Base-by-base conservation (phyloP, 2,888 invertebrate species). In the Euproctis similis region DNA sequence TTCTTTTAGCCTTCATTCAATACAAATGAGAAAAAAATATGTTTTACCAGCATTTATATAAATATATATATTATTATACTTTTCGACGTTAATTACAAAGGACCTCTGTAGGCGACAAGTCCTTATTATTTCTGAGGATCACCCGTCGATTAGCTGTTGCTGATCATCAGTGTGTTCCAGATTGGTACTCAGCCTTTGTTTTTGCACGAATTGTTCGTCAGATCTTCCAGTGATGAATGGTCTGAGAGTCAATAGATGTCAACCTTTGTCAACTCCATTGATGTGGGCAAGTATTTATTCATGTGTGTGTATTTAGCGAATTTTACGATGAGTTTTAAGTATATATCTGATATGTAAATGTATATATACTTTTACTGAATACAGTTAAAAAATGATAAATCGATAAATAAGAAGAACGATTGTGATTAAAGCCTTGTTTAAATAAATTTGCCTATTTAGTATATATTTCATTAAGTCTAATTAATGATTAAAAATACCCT, bases 111-210 rank as follows among this genome's bases (percentile, higher is more conserved):
- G 4, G 39, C 24, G 29, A 20, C 29, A 28, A 28, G 35, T 17
- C 25, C 31, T 41, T 36, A 26, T 36, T 30, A 36, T 40, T 52
- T 44, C 39, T 31, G 9, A 28, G 28, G 6, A 12, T 28, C 12
- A 18, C 11, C 24, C 28, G 31, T 34, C 31, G 31, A 31, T 36
- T 37, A 33, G 36, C 34, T 19, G 30, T 24, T 24, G 26, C 24
- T 30, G 29, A 30, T 26, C 12, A 26, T 21, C 20, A 16, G 12
- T 25, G 9, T 10, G 20, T 9, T 11, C 27, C 28, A 42, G 49
- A 52, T 48, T 45, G 42, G 38, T 42, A 35, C 23, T 28, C 38
- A 30, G 39, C 40, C 42, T 44, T 58, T 57, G 55, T 57, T 53
- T 54, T 52, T 35, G 32, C 32, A 23, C 22, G 24, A 32, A 47